Evolutionary conservation across 2,888 invertebrate genomes (phyloP), one percentile per base, ranked within the genome.

Genomic region (Thumatha senex): DNA sequence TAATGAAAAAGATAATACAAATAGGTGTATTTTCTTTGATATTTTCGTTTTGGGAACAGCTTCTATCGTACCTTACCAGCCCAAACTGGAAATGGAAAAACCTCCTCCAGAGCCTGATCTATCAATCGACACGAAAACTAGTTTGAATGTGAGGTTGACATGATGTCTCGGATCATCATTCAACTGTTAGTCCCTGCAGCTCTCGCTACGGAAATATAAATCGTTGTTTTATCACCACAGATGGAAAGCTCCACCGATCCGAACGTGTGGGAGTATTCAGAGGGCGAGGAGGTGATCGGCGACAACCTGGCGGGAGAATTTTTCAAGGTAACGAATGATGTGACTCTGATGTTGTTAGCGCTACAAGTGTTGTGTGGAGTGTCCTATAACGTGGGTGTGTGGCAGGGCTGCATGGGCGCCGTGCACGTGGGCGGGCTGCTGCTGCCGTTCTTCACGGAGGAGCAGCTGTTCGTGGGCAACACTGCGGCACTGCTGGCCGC

Each of bases 351-450:
- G n/a, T 5, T 31, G 3, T 0, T 5, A 41, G 11, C 8, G 13
- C 5, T 9, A 14, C 14, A 12, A 0, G n/a, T 7, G 0, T 2
- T 29, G 1, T 29, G 14, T 24, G 3, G 18, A 24, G 18, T 24
- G 18, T 24, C 5, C 2, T 5, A 24, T 24, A 24, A 2, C 18
- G 12, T 35, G 15, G 15, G 39, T 29, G 15, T 14, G 11, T 1
- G n/a, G 33, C 93, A 97, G 92, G 98, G 98, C 7, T 98, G 98
- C 80, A 86, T 98, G 70, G 95, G 96, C 29, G 97, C 97, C 76
- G 95, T 97, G 43, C 94, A 98, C 71, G 94, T 98, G 51, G 97
- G 97, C 45, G 93, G 93, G 45, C 92, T 96, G 62, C 92, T 98
- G 55, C 88, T 98, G 61, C 98, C 98, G 4, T 98, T 95, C 87